Evolutionary conservation across 2,888 invertebrate genomes (phyloP), one percentile per base, ranked within the genome.

Genomic region (Diaprepes abbreviatus): DNA sequence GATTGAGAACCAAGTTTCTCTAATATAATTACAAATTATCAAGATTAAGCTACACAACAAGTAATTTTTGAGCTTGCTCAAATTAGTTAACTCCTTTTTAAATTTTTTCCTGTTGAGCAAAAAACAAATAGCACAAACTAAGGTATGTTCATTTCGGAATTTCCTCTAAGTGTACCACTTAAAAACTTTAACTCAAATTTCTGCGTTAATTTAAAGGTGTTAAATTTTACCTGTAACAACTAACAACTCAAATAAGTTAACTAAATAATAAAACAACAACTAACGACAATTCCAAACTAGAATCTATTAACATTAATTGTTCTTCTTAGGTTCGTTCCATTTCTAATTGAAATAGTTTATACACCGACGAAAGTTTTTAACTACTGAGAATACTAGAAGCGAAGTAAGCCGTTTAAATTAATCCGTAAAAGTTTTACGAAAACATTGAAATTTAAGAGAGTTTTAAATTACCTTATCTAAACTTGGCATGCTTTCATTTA

Each of bases 301-400:
- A 50, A 14, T 28, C 14, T 28, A 50, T 50, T 28, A 48, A 14
- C 28, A 50, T 28, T 50, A 50, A 28, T 28, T 50, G 21, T 43
- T 28, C 28, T 28, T 6, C 24, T 50, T 28, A 16, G 28, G 28
- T 50, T 50, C 48, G 16, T 28, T 14, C 5, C 28, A 7, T 50
- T 50, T 50, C 48, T 50, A 50, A 50, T 50, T 50, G 16, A 50
- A 50, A 50, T 50, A 50, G 48, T 50, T 50, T 50, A 50, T 28
- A 50, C 48, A 24, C 28, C 24, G 48, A 21, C 28, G 16, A 50
- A 50, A 28, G 12, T 50, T 50, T 50, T 50, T 50, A 50, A 50
- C 48, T 50, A 28, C 48, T 28, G 48, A 28, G 28, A 50, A 50
- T 50, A n/a, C n/a, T n/a, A 24, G 48, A 9, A 50, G 48, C 28